phyloP scores from a whole-genome alignment of 2,888 invertebrate species.

The Linnaemya tessellans region DNA sequence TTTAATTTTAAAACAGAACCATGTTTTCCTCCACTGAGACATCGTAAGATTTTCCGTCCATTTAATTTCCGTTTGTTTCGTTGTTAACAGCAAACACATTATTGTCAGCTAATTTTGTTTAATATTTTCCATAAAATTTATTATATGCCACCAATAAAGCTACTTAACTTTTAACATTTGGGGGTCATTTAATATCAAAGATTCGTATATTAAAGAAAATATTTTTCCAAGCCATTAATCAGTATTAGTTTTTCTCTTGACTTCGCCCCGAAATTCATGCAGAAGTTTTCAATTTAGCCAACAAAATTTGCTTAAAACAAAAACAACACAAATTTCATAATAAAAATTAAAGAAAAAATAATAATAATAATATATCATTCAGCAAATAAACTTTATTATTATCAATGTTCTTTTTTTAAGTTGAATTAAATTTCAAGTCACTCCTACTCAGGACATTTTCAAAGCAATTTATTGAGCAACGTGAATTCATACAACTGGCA shows the following conservation, averaged over 20 bases:
- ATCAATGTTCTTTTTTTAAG: slow-evolving; percentile 15
- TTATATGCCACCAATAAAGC: slow-evolving; percentile 30
- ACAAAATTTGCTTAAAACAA: slow-evolving; percentile 23
- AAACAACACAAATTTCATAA: slow-evolving; percentile 22
- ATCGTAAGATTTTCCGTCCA: neutral
- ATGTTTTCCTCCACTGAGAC: neutral
- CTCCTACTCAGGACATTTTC: slow-evolving; percentile 2
- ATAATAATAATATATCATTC: neutral
- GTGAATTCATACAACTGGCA: neutral
- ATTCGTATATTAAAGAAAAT: slow-evolving; percentile 14
- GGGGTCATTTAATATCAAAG: slow-evolving; percentile 45
- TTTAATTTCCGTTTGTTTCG: neutral
- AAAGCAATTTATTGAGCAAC: slow-evolving; percentile 7
- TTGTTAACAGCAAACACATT: neutral
- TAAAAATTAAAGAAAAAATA: slow-evolving; percentile 27
- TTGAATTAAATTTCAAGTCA: slow-evolving; percentile 36
- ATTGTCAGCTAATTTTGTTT: slow-evolving; percentile 9
- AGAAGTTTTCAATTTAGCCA: slow-evolving; percentile 25
- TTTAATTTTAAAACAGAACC: no score
- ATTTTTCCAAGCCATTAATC: slow-evolving; percentile 66
- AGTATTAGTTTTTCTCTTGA: slow-evolving; percentile 35
- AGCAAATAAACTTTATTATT: slow-evolving; percentile 42
- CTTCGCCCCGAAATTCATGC: neutral
- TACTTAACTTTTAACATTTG: slow-evolving; percentile 47
- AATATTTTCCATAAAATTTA: slow-evolving; percentile 22